Evolutionary conservation across 1,140 invertebrate genomes (phyloP).

Genomic region (Bombus sibiricus): DNA sequence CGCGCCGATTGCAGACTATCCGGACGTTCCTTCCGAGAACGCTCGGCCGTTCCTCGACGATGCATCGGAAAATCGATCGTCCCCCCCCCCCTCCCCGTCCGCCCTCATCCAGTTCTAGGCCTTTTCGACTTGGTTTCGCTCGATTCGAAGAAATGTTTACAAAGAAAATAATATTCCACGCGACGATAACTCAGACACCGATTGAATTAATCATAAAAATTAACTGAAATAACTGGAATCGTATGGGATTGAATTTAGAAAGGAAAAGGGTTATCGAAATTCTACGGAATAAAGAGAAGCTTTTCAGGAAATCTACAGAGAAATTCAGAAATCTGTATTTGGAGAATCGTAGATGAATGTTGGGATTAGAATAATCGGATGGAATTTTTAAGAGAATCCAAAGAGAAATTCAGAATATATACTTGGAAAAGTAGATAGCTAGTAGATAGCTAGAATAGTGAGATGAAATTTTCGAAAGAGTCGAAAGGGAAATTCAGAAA

Average conservation of each 20-base stretch:
- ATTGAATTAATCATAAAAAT: background rate
- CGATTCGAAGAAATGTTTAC: background rate
- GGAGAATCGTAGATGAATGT: background rate
- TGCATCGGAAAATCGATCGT: conserved; percentile 13
- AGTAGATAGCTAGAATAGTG: background rate
- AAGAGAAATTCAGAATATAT: background rate
- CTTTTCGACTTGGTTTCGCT: background rate
- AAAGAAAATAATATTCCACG: background rate
- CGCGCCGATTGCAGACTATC: conserved; percentile 6
- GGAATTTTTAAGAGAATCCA: background rate
- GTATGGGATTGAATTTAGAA: background rate
- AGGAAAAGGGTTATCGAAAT: background rate
- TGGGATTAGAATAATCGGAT: background rate
- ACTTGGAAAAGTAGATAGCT: too few relatives aligned
- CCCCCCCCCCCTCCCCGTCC: too few relatives aligned
- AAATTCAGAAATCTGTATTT: background rate
- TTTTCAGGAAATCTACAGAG: background rate
- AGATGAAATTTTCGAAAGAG: background rate
- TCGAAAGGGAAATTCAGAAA: background rate
- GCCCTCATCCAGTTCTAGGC: background rate
- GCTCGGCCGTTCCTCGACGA: background rate
- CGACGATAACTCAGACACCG: background rate
- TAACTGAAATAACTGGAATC: background rate
- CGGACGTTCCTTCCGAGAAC: conserved; percentile 20
- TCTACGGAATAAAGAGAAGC: background rate